Evolutionary conservation across 2,888 invertebrate species (phyloP), one percentile per base, ranked within the genome.

Genomic region (Epinotia bilunana): DNA sequence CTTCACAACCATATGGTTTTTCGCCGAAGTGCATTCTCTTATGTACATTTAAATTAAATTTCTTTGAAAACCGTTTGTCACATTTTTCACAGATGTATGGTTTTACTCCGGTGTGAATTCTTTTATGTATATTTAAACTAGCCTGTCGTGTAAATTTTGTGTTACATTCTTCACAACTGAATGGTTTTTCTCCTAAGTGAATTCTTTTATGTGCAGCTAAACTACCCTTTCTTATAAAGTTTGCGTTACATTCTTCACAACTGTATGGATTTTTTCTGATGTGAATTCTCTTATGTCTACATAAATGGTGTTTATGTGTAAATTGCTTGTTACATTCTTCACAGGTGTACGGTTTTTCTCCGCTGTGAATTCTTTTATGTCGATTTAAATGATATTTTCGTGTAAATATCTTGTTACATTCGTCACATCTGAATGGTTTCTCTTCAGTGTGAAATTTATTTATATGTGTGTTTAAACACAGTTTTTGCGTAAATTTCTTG

Each of bases 171-270:
- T 39, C 28, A 39, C 61, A 62, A 0, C 4, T 33, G 11, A 39
- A 62, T 7, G 61, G 61, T 18, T 62, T 62, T 0, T 46, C 46
- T 9, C 64, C 46, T 0, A 0, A 23, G 23, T 64, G 46, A 13
- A 46, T 1, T 6, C 16, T 20, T 16, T 49, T 46, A 49, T 64
- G 64, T 20, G 7, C 49, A 20, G 23, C 9, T 7, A 64, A 23
- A 6, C 7, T 9, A 6, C 11, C 16, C 23, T 49, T 23, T 16
- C 16, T 2, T 9, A 13, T 49, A 49, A 64, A 64, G 49, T 49
- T 20, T 16, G 20, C 49, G 9, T 64, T 64, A 46, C 64, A 64
- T 16, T 46, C 9, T 49, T 64, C 64, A 49, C 64, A 64, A 46
- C 4, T 49, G 13, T 46, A 63, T n/a, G 43, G 20, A 13, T 49